Base-by-base conservation (phyloP, 1,140 invertebrate genomes). In the Drosophila santomea region DNA sequence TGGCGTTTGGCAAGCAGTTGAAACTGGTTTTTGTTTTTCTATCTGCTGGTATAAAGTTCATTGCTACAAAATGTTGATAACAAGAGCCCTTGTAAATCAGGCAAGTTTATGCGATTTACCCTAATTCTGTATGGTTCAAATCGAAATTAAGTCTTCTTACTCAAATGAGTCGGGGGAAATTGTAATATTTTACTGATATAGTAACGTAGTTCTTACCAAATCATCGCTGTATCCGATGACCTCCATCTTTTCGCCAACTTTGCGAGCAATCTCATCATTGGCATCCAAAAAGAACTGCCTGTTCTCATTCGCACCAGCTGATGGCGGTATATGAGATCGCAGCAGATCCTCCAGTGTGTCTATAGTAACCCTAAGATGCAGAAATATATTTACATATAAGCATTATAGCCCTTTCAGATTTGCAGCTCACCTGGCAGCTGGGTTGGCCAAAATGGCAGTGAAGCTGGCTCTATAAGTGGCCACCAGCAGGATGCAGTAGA, bases 401-500 rank as follows among this genome's bases (percentile, higher is more conserved):
- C 17, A 17, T 17, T 17, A 17, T 17, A 17, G 0, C 0, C 32
- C 8, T 7, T 2, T n/a, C 4, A 15, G 23, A 20, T 28, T 28
- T 15, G 2, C 6, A 0, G 1, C n/a, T 5, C 11, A 95, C 95
- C 94, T 94, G 35, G 95, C 94, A 0, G 94, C 93, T 14, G 96
- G 96, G 93, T 96, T 96, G 5, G 96, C 96, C 36, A 97, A 92
- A 44, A 96, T 96, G 0, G 96, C 96, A 0, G 96, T 97, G 94
- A 97, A 95, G 67, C 96, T 97, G 1, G 96, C 96, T 83, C 95
- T 92, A 90, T 97, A 97, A 4, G 95, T 94, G 4, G 96, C 96
- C 0, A 95, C 95, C 28, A 97, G 93, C 5, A 97, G 93, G 56
- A 97, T 95, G 79, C 95, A 96, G 80, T 97, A 97, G 0, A 97